Conservation (phyloP, 2,113 vertebrate genomes). For the Xyliphius kryptos region DNA sequence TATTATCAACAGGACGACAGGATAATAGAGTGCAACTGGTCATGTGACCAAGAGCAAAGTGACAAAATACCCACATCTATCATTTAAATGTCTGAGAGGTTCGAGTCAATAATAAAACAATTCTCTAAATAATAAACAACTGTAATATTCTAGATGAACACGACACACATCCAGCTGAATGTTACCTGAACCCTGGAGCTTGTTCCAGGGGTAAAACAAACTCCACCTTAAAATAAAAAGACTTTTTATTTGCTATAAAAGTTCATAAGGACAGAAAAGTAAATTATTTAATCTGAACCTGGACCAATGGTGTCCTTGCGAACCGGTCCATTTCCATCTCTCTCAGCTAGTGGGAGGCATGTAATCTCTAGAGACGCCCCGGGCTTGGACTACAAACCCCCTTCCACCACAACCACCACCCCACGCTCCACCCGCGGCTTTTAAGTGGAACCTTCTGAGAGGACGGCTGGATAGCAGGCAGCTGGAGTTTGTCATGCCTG, state of each 20-base stretch:
- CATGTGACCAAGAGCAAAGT: constrained; percentile 55
- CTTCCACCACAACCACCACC: no score
- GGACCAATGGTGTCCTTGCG: constrained; percentile 43
- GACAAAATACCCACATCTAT: no score
- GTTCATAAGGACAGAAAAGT: constrained; percentile 66
- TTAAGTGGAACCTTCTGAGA: constrained; percentile 66
- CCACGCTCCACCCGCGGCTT: constrained; percentile 17
- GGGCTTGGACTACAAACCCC: constrained; percentile 1
- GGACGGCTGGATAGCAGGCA: constrained; percentile 53
- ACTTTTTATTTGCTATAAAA: constrained; percentile 31
- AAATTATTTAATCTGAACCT: constrained; percentile 66
- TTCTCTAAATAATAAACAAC: no score
- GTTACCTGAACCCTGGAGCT: no score
- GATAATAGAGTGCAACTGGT: constrained; percentile 79
- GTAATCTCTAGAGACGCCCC: constrained; percentile 58
- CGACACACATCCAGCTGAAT: no score
- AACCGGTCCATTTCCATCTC: constrained; percentile 51
- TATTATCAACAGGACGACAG: constrained; percentile 78
- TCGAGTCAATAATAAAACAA: no score
- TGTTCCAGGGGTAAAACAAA: no score
- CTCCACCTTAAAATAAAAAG: no score
- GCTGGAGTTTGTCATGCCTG: constrained; percentile 86
- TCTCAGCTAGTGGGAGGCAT: constrained; percentile 52
- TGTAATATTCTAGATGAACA: no score
- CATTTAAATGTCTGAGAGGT: no score